A percentile compares a stretch with the other conserved stretches of the same genome.
Evolutionary conservation across 2,888 invertebrate species (phyloP).

Genomic region (Metopia argyrocephala): DNA sequence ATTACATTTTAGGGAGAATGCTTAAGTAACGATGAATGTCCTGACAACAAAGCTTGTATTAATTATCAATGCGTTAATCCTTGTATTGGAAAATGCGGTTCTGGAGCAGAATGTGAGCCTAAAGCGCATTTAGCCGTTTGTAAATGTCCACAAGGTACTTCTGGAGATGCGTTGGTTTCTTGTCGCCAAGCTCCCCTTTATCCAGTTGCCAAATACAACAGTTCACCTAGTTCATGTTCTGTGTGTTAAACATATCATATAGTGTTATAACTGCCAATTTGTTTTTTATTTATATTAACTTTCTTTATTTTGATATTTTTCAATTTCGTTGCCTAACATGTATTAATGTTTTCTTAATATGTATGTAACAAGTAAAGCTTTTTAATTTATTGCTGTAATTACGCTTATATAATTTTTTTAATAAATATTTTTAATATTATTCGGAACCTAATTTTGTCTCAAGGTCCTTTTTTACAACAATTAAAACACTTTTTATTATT

Average conservation of each 20-base stretch:
- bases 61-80: conserved; percentile 87
- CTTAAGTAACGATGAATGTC: conserved; percentile 86
- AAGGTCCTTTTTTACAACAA: no score
- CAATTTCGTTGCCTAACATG: conserved; percentile 25
- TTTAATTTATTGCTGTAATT: conserved; percentile 54
- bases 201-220: conserved; percentile 76
- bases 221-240: conserved; percentile 39
- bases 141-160: conserved; percentile 85
- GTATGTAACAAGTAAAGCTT: conserved; percentile 40
- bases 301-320: background rate
- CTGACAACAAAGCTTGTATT: conserved; percentile 87
- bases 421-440: no score
- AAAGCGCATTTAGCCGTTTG: conserved; percentile 90
- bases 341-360: conserved; percentile 13
- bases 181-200: conserved; percentile 79
- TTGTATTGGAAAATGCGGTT: conserved; percentile 88
- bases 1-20: conserved; percentile 85
- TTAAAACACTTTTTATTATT: no score
- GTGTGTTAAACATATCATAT: conserved; percentile 43
- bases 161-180: conserved; percentile 82
- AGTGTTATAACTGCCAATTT: conserved; percentile 41
- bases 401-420: conserved; percentile 45
- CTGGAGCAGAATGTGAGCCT: conserved; percentile 86
- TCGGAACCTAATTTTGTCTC: no score
- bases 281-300: conserved; percentile 11